A percentile compares a stretch with the other conserved stretches of the same genome.
Conservation (phyloP, 1,140 invertebrate species). For the Agrypnia vestita region DNA sequence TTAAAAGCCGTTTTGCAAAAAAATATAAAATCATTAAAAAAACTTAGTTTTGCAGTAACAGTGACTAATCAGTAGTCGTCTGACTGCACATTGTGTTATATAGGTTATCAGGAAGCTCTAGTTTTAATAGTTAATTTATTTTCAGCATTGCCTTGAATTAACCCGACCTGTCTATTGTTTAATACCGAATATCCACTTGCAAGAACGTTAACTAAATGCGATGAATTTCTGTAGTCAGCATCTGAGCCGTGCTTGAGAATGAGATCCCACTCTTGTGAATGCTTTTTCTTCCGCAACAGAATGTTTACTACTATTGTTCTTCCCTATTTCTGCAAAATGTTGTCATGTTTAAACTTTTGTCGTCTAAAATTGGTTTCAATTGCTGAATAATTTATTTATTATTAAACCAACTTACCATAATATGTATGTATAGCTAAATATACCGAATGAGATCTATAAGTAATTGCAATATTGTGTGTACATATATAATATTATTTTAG, state of each 20-base stretch:
- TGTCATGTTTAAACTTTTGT: slow-evolving; percentile 8
- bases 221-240: slow-evolving; percentile 2
- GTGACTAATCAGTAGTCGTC: slow-evolving; percentile 3
- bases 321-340: not conserved
- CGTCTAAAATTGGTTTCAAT: not conserved
- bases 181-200: not conserved
- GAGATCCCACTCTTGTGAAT: slow-evolving; percentile 6
- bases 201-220: not conserved
- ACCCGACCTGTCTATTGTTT: not conserved
- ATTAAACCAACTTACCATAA: not conserved
- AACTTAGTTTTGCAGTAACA: slow-evolving; percentile 26
- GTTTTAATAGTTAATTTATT: slow-evolving; percentile 41
- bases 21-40: slow-evolving; percentile 6
- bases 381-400: slow-evolving; percentile 7
- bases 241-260: not conserved
- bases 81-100: slow-evolving; percentile 19
- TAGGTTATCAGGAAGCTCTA: slow-evolving; percentile 16
- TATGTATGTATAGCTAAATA: slow-evolving; percentile 24
- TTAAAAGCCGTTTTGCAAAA: slow-evolving; percentile 10
- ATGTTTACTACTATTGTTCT: not conserved
- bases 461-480: slow-evolving; percentile 33
- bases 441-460: slow-evolving; percentile 37
- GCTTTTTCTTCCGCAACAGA: slow-evolving; percentile 8
- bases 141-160: slow-evolving; percentile 7
- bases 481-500: slow-evolving; percentile 48